Base-by-base conservation (phyloP, 1,140 invertebrate genomes). In the Danaus plexippus region DNA sequence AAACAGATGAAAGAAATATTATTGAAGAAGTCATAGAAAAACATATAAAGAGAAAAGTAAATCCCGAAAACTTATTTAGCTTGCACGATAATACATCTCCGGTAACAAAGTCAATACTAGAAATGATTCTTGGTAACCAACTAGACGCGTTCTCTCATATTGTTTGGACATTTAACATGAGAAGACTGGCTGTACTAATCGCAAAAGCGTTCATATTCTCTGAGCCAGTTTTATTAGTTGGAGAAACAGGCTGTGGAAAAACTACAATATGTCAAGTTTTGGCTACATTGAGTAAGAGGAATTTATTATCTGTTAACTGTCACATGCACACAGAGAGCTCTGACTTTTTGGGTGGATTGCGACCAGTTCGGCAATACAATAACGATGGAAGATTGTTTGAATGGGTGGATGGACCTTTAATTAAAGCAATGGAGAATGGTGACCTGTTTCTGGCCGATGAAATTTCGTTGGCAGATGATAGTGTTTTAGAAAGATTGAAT, bases 271-370 rank as follows among this genome's bases (percentile, higher is more conserved):
- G 97, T 71, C 96, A 99, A 85, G 80, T 98, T 18, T 89, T 96
- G 48, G 92, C 96, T 11, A 86, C 88, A 18, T 80, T 95, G 42
- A 90, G 90, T 46, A 67, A 87, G 0, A 90, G 92, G 55, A 82
- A 90, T 48, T 85, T 99, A 13, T 88, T 92, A 48, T 92, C 93
- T 40, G 92, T 99, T 0, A 99, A 99, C 87, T 99, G 98, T 88
- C 98, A 99, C 76, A 97, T 99, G 93, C 96, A 99, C 77, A 98
- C 97, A 2, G 98, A 99, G 85, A 96, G 97, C 69, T 93, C 97
- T 0, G 98, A 99, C 87, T 99, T 99, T 76, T 88, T 99, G 9
- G 98, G 98, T 49, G 96, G 97, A 46, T 85, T 99, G 4, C 88
- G 98, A 66, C 98, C 98, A 3, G 94, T 97, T 1, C 88, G 97